Base-by-base conservation (phyloP, 2,113 vertebrate species). In the Notarius quadriscutis region DNA sequence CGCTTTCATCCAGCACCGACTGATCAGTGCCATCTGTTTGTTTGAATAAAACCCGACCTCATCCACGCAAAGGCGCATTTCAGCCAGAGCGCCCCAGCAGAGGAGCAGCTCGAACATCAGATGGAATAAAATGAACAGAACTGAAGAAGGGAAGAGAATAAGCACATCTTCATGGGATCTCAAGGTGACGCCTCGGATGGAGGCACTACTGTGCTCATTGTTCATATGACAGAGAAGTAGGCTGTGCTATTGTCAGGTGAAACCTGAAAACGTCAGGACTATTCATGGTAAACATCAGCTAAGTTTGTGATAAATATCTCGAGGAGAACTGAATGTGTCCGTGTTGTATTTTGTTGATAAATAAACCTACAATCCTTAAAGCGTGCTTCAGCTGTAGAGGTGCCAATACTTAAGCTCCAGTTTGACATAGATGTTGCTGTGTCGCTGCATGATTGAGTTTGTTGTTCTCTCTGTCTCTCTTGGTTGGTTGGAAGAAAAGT, bases 11-110 rank as follows among this genome's bases (percentile, higher is more conserved):
- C 74, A 48, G 8, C 30, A 55, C 18, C 27, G 63, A 41, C 55
- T 25, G 51, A 74, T 58, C 25, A 10, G 62, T 51, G 22, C 5
- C 8, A 58, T 57, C 48, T 22, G 69, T 41, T 57, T 8, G 69
- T 7, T n/a, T 60, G 69, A 53, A 85, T 88, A 88, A 90, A 89
- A 87, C 88, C 86, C 88, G 90, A 75, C 74, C 41, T 11, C 88
- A 90, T 87, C 84, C 80, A 79, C 88, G 93, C 88, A 93, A 91
- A 92, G 91, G 91, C 90, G 89, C 87, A 65, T 91, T 86, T 87
- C 84, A 92, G 91, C 92, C 92, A 90, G 90, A 92, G 15, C 92
- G 53, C 83, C 78, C 80, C 77, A 80, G 75, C 81, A 63, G 85
- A 88, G 83, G 69, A 84, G 86, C 86, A 84, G 84, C 41, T 41